Conservation (phyloP, 64 coral and sea anemone species). For the Actinia equina region DNA sequence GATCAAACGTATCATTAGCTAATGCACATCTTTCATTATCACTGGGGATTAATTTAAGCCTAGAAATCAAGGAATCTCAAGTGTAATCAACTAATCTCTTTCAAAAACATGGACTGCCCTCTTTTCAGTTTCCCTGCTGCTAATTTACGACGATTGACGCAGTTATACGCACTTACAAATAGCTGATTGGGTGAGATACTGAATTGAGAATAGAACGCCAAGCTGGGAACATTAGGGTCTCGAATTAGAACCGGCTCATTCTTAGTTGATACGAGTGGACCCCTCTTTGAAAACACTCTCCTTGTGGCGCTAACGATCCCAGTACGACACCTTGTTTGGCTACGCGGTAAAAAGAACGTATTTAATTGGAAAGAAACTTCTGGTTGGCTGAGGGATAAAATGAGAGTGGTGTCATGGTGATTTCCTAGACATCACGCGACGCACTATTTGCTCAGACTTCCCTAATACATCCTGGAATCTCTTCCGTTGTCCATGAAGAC, state of each 20-base stretch:
- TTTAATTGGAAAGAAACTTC: background rate
- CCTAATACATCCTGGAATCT: background rate
- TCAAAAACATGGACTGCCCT: background rate
- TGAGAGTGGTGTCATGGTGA: background rate
- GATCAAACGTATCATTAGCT: background rate
- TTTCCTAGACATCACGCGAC: background rate
- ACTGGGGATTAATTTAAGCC: background rate
- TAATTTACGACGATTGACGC: background rate
- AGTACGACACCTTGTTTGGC: background rate
- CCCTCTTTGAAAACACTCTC: background rate
- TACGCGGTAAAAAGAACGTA: background rate
- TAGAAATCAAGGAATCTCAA: conserved; percentile 3
- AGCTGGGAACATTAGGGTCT: background rate
- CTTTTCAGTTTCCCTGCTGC: background rate
- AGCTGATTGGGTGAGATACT: background rate
- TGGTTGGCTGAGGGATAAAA: background rate
- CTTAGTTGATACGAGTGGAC: background rate
- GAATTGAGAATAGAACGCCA: background rate
- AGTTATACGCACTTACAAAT: background rate
- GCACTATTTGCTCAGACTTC: background rate
- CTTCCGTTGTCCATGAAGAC: background rate
- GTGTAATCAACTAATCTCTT: background rate
- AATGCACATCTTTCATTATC: conserved; percentile 1
- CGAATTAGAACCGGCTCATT: background rate
- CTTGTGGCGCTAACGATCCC: background rate